These are phyloP conservation scores for Oreocharis arfaki DNA, from an alignment of 2,113 vertebrate species.

Conservation along the genomic window DNA sequence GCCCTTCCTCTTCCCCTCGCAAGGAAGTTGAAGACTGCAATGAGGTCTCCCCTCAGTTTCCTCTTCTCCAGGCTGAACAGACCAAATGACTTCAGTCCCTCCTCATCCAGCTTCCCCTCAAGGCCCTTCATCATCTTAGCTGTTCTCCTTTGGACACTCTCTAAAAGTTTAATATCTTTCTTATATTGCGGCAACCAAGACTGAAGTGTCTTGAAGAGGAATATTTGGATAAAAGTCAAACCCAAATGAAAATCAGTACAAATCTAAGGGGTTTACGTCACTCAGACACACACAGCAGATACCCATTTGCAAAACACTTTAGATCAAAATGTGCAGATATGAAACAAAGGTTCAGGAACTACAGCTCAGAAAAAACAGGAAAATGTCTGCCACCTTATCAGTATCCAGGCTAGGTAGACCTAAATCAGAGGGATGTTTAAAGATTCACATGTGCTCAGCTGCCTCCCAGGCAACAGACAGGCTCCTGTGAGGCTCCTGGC, in stretches of 20 bases:
- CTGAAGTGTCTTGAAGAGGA: neutral
- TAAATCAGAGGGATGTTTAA: neutral
- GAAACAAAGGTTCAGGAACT: neutral
- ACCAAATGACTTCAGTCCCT: neutral
- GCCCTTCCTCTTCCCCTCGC: neutral
- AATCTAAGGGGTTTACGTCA: neutral
- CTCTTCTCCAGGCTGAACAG: neutral
- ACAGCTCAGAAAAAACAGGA: neutral
- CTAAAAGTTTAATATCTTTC: neutral
- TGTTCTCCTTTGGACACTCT: fast-evolving
- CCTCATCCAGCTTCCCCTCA: neutral
- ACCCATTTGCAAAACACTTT: neutral
- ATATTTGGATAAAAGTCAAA: neutral
- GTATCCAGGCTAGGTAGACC: neutral
- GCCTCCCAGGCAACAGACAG: neutral
- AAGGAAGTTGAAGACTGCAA: fast-evolving
- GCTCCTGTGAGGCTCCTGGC: neutral
- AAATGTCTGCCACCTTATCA: neutral
- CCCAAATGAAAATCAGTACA: neutral
- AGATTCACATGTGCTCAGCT: neutral
- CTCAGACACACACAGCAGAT: neutral
- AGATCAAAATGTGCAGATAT: neutral
- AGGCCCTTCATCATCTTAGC: neutral
- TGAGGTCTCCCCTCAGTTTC: neutral
- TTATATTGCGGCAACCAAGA: neutral